Conservation (phyloP, 92 coral and sea anemone genomes). For the Siderastrea siderea region DNA sequence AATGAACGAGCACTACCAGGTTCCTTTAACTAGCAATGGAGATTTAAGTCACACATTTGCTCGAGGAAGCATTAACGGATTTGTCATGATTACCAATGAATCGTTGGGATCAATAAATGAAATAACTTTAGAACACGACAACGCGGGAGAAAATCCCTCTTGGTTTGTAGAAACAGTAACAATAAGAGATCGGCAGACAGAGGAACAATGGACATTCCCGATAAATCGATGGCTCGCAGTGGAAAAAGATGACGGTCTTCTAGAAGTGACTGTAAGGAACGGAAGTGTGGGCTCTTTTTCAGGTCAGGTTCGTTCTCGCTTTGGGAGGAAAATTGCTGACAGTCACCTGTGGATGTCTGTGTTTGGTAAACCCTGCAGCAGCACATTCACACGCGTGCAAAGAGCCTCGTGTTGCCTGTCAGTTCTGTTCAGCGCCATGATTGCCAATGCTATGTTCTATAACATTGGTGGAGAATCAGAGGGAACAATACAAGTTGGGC, state of each 20-base stretch:
- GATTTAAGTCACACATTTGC: slow-evolving; percentile 27
- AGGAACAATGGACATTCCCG: slow-evolving; percentile 56
- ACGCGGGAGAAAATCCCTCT: slow-evolving; percentile 56
- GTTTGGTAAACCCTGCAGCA: slow-evolving; percentile 45
- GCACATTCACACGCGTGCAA: slow-evolving; percentile 69
- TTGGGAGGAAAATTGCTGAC: slow-evolving; percentile 61
- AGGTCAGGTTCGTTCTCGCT: slow-evolving; percentile 30
- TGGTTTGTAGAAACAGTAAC: slow-evolving; percentile 68
- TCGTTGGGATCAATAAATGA: slow-evolving; percentile 45
- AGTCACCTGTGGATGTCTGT: slow-evolving; percentile 79
- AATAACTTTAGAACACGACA: slow-evolving; percentile 62
- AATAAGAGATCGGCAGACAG: slow-evolving; percentile 40
- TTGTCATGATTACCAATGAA: slow-evolving; percentile 26
- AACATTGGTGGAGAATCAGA: slow-evolving; percentile 42
- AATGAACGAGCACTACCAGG: neutral
- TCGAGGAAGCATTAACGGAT: slow-evolving; percentile 58
- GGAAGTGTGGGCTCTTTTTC: slow-evolving; percentile 23
- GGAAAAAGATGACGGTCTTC: slow-evolving; percentile 58
- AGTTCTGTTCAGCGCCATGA: slow-evolving; percentile 58
- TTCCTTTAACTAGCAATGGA: slow-evolving; percentile 21
- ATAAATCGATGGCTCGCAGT: slow-evolving; percentile 72
- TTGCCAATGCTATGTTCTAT: slow-evolving; percentile 76
- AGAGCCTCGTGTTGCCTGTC: slow-evolving; percentile 71
- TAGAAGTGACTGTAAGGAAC: slow-evolving; percentile 34
- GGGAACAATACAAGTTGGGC: slow-evolving; percentile 50